phyloP scores from a whole-genome alignment of 2,888 invertebrate genomes.

The Syrista parreyssii region DNA sequence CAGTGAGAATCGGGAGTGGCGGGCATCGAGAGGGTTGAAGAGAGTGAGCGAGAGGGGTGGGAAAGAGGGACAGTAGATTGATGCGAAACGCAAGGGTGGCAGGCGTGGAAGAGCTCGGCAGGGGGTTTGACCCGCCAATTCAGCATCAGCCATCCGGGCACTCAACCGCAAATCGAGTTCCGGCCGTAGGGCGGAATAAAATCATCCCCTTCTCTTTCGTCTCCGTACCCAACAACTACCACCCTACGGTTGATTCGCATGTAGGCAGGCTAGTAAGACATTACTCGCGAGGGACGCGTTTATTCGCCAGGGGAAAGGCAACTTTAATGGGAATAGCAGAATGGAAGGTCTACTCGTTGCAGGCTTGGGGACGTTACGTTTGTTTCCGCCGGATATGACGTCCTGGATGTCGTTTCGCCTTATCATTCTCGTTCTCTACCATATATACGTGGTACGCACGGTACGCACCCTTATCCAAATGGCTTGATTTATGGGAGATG shows the following conservation, averaged over 20 bases:
- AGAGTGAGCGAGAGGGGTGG: neutral
- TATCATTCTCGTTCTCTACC: conserved; percentile 34
- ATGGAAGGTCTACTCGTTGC: conserved; percentile 17
- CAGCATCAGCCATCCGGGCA: conserved; percentile 58
- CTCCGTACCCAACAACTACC: conserved; percentile 17
- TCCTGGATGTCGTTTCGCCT: conserved; percentile 46
- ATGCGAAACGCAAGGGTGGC: conserved; percentile 26
- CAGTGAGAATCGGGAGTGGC: neutral
- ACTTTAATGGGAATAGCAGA: conserved; percentile 9
- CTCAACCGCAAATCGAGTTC: conserved; percentile 63
- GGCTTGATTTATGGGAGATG: conserved; percentile 41
- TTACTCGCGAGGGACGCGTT: conserved; percentile 55
- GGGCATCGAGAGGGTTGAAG: conserved; percentile 14
- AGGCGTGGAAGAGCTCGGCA: conserved; percentile 33
- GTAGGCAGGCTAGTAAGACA: conserved; percentile 43
- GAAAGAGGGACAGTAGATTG: conserved; percentile 18
- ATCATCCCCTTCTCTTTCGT: conserved; percentile 37
- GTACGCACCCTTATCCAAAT: conserved; percentile 12
- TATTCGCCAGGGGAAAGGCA: conserved; percentile 20
- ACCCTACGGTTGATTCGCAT: conserved; percentile 43
- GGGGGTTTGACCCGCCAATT: conserved; percentile 54
- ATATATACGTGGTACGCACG: neutral
- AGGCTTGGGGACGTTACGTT: conserved; percentile 25
- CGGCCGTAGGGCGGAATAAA: conserved; percentile 58
- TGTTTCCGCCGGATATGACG: conserved; percentile 45